Percentiles rank a stretch among this genome's conserved stretches.
Evolutionary conservation across 2,797 vertebrate species (phyloP).

Genomic region (Hoplostethus atlanticus): DNA sequence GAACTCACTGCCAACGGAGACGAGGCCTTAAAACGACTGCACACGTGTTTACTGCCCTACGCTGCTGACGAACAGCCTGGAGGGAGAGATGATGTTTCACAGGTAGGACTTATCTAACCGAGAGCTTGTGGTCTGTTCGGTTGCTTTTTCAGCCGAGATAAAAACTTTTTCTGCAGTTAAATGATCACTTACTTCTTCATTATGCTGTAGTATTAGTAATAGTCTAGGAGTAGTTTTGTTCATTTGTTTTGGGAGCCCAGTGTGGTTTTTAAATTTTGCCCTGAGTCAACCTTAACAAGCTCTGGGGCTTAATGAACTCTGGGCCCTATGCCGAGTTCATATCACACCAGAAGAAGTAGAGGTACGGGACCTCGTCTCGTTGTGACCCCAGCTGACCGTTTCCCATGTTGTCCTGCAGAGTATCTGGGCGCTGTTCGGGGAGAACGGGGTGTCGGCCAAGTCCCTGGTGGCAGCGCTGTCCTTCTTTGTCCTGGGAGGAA

Average conservation of each 20-base stretch:
- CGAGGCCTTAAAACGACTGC: slow-evolving; percentile 81
- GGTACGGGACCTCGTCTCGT: no score
- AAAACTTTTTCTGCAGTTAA: not conserved
- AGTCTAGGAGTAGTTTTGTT: not conserved
- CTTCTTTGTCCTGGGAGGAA: slow-evolving; percentile 87
- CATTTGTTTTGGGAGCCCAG: no score
- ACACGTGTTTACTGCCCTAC: slow-evolving; percentile 78
- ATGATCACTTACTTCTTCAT: not conserved
- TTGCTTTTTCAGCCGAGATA: not conserved
- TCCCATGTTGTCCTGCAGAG: slow-evolving; percentile 77
- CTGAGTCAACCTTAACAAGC: no score
- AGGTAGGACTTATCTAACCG: slow-evolving; percentile 47
- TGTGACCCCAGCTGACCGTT: not conserved
- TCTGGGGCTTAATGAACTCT: no score
- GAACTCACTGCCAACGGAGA: slow-evolving; percentile 75
- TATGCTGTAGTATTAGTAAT: not conserved
- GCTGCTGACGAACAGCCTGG: slow-evolving; percentile 55
- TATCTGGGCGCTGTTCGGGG: slow-evolving; percentile 88
- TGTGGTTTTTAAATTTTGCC: no score
- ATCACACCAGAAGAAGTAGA: no score
- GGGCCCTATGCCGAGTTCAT: no score
- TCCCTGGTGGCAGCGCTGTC: slow-evolving; percentile 89
- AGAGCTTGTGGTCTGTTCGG: not conserved
- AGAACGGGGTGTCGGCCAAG: slow-evolving; percentile 81
- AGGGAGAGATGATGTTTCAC: slow-evolving; percentile 51